These are phyloP conservation scores for Limnephilus lunatus DNA, from an alignment of 2,888 invertebrate genomes.

Conservation along the genomic window DNA sequence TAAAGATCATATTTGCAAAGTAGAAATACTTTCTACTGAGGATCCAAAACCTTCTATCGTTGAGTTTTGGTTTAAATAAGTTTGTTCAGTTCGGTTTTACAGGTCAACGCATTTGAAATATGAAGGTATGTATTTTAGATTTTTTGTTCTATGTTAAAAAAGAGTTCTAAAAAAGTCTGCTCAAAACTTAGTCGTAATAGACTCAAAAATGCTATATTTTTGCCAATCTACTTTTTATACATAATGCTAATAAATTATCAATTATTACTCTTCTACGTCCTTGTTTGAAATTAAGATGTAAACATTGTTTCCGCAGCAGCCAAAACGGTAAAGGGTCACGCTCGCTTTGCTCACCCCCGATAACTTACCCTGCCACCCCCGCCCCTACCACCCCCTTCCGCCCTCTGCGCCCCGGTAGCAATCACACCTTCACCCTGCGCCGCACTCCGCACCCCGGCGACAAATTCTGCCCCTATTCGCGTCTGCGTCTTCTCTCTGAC, in stretches of 20 bases:
- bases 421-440: not conserved
- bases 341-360: constrained; percentile 54
- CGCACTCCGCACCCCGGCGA: constrained; percentile 5
- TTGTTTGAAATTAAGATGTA: constrained; percentile 48
- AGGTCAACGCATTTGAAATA: too few species aligned
- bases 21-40: too few species aligned
- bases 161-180: not conserved
- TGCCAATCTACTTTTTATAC: not conserved
- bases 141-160: too few species aligned
- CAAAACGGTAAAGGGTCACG: constrained; percentile 59
- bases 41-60: too few species aligned
- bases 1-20: too few species aligned
- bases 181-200: not conserved
- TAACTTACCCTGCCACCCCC: constrained; percentile 18
- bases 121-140: too few species aligned
- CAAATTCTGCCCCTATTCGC: not conserved
- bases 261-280: not conserved
- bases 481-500: constrained; percentile 28
- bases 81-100: too few species aligned
- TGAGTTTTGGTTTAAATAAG: too few species aligned
- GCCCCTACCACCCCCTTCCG: not conserved
- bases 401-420: not conserved
- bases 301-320: constrained; percentile 52
- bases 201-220: not conserved
- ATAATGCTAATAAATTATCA: not conserved